These are phyloP conservation scores for Bellardia pandia DNA, from an alignment of 2,888 invertebrate genomes.

Conservation along the genomic window DNA sequence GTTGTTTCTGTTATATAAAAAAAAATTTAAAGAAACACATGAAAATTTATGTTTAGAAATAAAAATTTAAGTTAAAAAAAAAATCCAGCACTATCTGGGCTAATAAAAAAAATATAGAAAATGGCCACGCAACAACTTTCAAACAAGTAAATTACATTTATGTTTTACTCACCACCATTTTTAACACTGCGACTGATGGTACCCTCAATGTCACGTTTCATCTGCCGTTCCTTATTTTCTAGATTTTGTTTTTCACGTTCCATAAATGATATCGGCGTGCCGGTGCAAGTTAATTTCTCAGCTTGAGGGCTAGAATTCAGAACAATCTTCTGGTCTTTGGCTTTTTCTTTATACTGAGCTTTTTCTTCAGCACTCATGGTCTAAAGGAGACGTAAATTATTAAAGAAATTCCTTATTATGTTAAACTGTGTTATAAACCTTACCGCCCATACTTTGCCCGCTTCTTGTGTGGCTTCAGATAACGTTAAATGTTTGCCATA, in stretches of 20 bases:
- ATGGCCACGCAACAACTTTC: too few relatives aligned
- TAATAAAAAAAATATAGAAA: not conserved
- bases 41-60: too few relatives aligned
- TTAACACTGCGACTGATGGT: constrained; percentile 76
- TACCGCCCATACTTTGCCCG: constrained; percentile 80
- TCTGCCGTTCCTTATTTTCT: constrained; percentile 73
- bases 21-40: too few relatives aligned
- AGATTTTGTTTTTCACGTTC: constrained; percentile 75
- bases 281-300: constrained; percentile 78
- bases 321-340: constrained; percentile 75
- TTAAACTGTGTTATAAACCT: constrained; percentile 3
- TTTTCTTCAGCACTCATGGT: constrained; percentile 77
- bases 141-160: too few relatives aligned
- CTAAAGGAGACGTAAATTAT: constrained; percentile 70
- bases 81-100: too few relatives aligned
- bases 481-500: constrained; percentile 74
- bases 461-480: constrained; percentile 75
- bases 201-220: constrained; percentile 79
- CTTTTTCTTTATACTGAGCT: constrained; percentile 77
- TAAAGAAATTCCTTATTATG: not conserved
- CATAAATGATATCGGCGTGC: constrained; percentile 75
- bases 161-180: constrained; percentile 75
- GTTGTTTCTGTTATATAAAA: too few relatives aligned
- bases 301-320: not conserved
- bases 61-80: too few relatives aligned